Evolutionary conservation across 1,140 invertebrate species (phyloP), one percentile per base, ranked within the genome.

Genomic region (Drosophila pachea): DNA sequence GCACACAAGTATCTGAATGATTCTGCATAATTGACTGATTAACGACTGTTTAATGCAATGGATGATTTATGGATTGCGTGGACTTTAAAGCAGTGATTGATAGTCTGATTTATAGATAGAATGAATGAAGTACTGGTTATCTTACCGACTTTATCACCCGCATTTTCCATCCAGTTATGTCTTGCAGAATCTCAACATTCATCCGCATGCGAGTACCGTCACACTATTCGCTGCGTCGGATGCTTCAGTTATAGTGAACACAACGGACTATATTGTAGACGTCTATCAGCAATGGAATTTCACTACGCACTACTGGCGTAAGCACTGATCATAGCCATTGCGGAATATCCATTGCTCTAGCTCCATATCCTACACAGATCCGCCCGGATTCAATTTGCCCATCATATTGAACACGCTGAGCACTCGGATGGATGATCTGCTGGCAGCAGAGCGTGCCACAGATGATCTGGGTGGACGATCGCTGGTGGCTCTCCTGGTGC

Each of bases 161-260:
- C 7, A 4, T 8, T 36, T 6, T 33, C 32, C 7, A 86, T 75
- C 5, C 54, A 92, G 93, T 4, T 90, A 91, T 60, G 83, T 95
- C 1, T 73, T 95, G 5, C 92, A 94, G 49, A 91, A 90, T 33
- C 88, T 94, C 1, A 93, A 94, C 76, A 90, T 95, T 7, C 92
- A 92, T 74, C 92, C 90, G 48, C 94, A 91, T 73, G 93, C 92
- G 33, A 93, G 93, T 59, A 93, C 91, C 75, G 91, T 93, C 7
- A 94, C 93, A 0, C 62, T 95, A 14, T 89, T 94, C 2, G 94
- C 91, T 67, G 94, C 92, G 4, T 89, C 89, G 22, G 91, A 93
- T 87, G 93, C 93, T 47, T 89, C 82, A 40, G 65, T 92, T 7
- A 91, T 95, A 12, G 89, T 94, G 0, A 93, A 94, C 69, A 89